Evolutionary conservation across 2,797 vertebrate species (phyloP), one percentile per base, ranked within the genome.

Genomic region (Coilia nasus): DNA sequence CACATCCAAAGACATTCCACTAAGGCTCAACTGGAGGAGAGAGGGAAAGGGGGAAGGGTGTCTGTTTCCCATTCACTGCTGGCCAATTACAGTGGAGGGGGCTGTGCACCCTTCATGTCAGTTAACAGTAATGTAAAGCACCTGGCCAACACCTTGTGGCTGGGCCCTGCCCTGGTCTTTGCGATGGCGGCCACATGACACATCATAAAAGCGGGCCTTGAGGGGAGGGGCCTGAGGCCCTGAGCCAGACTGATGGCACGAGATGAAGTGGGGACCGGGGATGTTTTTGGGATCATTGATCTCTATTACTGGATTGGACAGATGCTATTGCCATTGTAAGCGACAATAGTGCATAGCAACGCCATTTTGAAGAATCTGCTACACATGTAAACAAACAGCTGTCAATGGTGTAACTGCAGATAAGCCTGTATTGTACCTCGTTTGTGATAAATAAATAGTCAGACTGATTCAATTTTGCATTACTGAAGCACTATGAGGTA

Each of bases 41-140:
- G 21, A 80, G 60, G 50, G 3, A 14, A 35, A 75, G 28, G 50
- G 56, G 59, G 62, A 81, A 81, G 31, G 62, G 75, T 0, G 81
- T 57, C 75, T 82, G 64, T 81, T 86, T 83, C 41, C 57, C 75
- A 67, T 59, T 82, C 81, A 75, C 28, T 7, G 11, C 80, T 59
- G 81, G 83, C 44, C 31, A 60, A 60, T 83, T 81, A 67, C 11
- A 28, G 41, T 81, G 60, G 54, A 60, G 78, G 59, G n/a, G 28
- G 15, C n/a, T 31, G 71, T 19, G 81, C 78, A 41, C 54, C 7
- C 15, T 81, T n/a, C 44, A 54, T 1, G n/a, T 81, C 71, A 85
- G 78, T 56, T 86, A 50, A 85, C 54, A 17, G 50, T 87, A 84
- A 89, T 85, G 85, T 54, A 59, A 85, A 83, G 83, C 86, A 85